These are phyloP conservation scores for Orthosia gracilis DNA, from an alignment of 2,888 invertebrate species.

Conservation along the genomic window DNA sequence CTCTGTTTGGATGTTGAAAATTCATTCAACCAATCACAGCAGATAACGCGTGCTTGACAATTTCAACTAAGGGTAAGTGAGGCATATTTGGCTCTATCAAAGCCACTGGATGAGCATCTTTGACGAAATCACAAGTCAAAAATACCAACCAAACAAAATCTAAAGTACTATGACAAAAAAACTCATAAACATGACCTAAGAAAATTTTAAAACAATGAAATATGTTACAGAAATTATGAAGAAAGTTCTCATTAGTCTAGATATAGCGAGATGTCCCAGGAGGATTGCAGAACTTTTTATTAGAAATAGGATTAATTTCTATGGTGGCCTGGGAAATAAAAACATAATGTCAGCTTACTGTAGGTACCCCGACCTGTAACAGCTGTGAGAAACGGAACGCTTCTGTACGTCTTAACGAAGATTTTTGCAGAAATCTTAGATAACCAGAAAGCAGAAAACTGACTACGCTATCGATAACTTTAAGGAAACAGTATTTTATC, in stretches of 20 bases:
- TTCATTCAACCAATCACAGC: too few relatives aligned
- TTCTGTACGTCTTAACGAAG: conserved; percentile 6
- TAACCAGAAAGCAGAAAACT: neutral
- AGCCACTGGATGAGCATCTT: neutral
- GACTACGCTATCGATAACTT: neutral
- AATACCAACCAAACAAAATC: too few relatives aligned
- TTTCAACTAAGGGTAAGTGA: too few relatives aligned
- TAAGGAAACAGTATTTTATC: neutral
- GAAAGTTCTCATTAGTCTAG: conserved; percentile 45
- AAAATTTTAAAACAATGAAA: conserved; percentile 1
- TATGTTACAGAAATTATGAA: conserved; percentile 34
- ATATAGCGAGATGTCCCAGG: conserved; percentile 10
- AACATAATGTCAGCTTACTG: conserved; percentile 32
- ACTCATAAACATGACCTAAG: neutral
- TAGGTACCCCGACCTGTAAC: neutral
- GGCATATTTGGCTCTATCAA: neutral
- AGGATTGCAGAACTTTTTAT: conserved; percentile 33
- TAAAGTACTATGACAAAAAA: neutral
- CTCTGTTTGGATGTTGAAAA: too few relatives aligned
- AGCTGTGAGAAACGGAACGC: conserved; percentile 17
- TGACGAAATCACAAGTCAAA: neutral
- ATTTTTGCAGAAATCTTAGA: neutral
- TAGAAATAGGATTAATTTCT: conserved; percentile 49
- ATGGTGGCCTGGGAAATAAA: conserved; percentile 32
- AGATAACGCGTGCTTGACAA: too few relatives aligned